Evolutionary conservation across 92 coral and sea anemone species (phyloP).

Genomic region (Ricordea florida): DNA sequence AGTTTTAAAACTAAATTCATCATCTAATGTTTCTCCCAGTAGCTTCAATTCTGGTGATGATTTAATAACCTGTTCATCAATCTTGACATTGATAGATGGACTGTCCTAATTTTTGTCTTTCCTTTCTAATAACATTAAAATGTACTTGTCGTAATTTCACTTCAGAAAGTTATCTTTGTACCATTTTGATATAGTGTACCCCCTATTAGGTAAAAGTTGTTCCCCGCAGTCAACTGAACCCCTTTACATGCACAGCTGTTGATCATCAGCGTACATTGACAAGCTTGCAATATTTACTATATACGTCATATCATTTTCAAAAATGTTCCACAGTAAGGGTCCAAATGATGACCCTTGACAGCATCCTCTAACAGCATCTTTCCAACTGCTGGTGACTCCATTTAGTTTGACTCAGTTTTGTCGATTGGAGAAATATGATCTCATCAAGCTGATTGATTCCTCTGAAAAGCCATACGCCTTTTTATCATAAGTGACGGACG

Average conservation of each 20-base stretch:
- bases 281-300: no score
- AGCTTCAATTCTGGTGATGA: constrained; percentile 15
- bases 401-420: background rate
- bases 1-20: constrained; percentile 20
- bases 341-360: no score
- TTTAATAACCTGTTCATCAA: constrained; percentile 13
- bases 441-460: background rate
- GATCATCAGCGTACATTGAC: no score
- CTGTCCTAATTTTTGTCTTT: background rate
- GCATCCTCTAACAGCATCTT: no score
- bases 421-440: background rate
- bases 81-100: background rate
- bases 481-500: background rate
- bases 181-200: constrained; percentile 34
- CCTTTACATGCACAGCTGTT: no score
- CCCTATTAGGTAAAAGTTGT: no score
- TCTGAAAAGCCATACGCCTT: background rate
- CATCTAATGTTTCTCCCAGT: constrained; percentile 47
- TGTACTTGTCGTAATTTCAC: constrained; percentile 23
- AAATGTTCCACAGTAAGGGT: no score
- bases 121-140: constrained; percentile 6
- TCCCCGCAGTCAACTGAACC: no score
- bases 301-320: no score
- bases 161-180: constrained; percentile 24
- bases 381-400: background rate